Evolutionary conservation across 2,888 invertebrate genomes (phyloP).

Genomic region (Euplexia lucipara): DNA sequence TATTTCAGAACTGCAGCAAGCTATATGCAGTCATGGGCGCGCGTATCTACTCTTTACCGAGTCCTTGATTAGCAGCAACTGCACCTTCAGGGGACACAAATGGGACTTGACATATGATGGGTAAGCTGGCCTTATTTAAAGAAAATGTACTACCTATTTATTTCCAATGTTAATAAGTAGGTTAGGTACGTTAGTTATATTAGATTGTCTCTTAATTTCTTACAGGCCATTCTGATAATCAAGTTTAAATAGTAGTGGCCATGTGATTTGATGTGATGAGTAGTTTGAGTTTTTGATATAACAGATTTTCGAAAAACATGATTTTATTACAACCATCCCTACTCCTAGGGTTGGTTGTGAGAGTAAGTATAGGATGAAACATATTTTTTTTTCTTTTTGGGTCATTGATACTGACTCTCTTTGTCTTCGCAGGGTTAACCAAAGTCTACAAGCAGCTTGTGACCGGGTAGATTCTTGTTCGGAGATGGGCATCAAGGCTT

Average conservation of each 20-base stretch:
- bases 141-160: background rate
- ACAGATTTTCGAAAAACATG: no score
- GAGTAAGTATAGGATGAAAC: no score
- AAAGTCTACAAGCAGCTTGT: conserved; percentile 81
- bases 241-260: no score
- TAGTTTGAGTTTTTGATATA: no score
- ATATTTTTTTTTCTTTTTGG: background rate
- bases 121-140: conserved; percentile 65
- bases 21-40: conserved; percentile 92
- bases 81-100: conserved; percentile 88
- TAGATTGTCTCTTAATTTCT: no score
- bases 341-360: no score
- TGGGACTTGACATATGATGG: conserved; percentile 90
- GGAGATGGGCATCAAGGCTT: conserved; percentile 90
- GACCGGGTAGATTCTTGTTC: conserved; percentile 80
- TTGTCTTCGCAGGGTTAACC: conserved; percentile 76
- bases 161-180: no score
- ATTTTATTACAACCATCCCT: no score
- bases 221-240: no score
- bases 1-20: conserved; percentile 84
- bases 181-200: no score
- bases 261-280: no score
- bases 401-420: background rate
- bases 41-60: conserved; percentile 91
- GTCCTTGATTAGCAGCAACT: conserved; percentile 87